Evolutionary conservation across 2,888 invertebrate species (phyloP).

Genomic region (Abrostola tripartita): DNA sequence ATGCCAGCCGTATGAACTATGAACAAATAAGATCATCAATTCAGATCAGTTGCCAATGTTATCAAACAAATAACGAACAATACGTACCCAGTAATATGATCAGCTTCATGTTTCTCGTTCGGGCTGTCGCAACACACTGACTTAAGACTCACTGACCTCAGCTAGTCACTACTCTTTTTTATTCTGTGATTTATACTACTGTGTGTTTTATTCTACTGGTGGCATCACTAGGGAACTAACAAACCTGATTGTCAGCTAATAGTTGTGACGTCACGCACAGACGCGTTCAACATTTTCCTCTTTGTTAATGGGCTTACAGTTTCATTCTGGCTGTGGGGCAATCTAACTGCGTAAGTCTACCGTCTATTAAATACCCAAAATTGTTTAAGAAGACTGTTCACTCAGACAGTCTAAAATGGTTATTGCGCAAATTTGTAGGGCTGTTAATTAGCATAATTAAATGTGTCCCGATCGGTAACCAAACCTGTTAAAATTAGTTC

Average conservation of each 20-base stretch:
- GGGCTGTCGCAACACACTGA: constrained; percentile 28
- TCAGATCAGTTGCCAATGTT: constrained; percentile 9
- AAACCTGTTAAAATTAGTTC: too few relatives aligned
- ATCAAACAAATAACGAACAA: constrained; percentile 1
- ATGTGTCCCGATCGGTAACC: too few relatives aligned
- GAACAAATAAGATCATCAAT: background rate
- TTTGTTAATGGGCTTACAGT: background rate
- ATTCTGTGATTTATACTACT: too few relatives aligned
- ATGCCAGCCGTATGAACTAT: background rate
- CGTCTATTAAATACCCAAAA: too few relatives aligned
- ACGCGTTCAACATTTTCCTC: constrained; percentile 10
- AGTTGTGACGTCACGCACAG: constrained; percentile 12
- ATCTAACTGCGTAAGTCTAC: too few relatives aligned
- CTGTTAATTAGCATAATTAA: too few relatives aligned
- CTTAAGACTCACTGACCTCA: background rate
- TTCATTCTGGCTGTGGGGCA: too few relatives aligned
- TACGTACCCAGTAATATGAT: constrained; percentile 35
- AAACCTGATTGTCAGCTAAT: constrained; percentile 17
- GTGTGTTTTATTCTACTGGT: too few relatives aligned
- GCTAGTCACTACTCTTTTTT: background rate
- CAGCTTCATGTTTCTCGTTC: constrained; percentile 39
- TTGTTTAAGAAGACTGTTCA: too few relatives aligned
- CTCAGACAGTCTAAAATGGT: too few relatives aligned
- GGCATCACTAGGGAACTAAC: constrained; percentile 12
- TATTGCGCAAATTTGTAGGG: too few relatives aligned